Evolutionary conservation across 2,797 vertebrate species (phyloP).

Genomic region (Parauchenoglanis ngamensis): DNA sequence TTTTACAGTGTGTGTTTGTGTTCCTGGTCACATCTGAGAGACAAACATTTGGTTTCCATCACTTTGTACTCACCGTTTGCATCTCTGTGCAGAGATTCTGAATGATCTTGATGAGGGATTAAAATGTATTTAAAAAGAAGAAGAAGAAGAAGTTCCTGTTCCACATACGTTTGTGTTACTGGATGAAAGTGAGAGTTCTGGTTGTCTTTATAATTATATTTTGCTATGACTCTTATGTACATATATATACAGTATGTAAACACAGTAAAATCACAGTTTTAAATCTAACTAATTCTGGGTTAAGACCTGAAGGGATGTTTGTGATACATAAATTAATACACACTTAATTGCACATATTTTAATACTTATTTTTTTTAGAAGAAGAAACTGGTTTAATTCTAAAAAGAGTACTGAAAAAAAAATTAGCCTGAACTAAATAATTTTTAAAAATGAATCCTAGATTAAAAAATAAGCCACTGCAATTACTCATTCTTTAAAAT

Average conservation of each 20-base stretch:
- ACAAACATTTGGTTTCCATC: background rate
- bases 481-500: background rate
- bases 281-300: too few species aligned
- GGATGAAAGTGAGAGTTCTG: background rate
- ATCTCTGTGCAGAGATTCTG: background rate
- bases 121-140: too few species aligned
- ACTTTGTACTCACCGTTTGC: background rate
- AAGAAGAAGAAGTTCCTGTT: too few species aligned
- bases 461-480: background rate
- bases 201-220: background rate
- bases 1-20: background rate
- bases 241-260: too few species aligned
- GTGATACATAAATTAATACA: too few species aligned
- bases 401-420: background rate
- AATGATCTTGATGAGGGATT: background rate
- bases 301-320: too few species aligned
- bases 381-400: background rate
- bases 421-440: too few species aligned
- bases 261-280: too few species aligned
- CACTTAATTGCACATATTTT: too few species aligned
- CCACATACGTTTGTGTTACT: background rate
- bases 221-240: too few species aligned
- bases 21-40: background rate
- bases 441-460: too few species aligned
- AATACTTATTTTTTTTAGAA: too few species aligned